phyloP scores from a whole-genome alignment of 2,888 invertebrate genomes.

The Pristionchus fissidentatus region DNA sequence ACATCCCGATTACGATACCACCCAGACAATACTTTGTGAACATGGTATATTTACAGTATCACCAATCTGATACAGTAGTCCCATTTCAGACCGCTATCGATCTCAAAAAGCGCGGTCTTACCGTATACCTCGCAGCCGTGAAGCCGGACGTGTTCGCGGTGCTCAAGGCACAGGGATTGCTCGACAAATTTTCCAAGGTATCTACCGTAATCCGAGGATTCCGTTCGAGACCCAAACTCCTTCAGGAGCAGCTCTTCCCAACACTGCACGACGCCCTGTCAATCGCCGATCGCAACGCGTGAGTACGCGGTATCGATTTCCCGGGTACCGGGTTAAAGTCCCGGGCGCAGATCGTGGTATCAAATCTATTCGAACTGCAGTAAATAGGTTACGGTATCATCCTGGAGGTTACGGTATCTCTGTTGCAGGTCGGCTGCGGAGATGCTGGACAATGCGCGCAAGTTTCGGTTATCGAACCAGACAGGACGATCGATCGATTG shows the following conservation, averaged over 20 bases:
- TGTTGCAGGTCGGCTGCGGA: slow-evolving; percentile 45
- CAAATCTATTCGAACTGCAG: too few relatives aligned
- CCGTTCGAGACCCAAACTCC: background rate
- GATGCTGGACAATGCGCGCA: slow-evolving; percentile 26
- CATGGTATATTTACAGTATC: too few relatives aligned
- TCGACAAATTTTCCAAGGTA: slow-evolving; percentile 45
- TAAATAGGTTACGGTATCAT: too few relatives aligned
- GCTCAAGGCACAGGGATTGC: slow-evolving; percentile 43
- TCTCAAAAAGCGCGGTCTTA: slow-evolving; percentile 20
- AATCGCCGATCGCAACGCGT: slow-evolving; percentile 42
- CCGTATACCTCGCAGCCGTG: slow-evolving; percentile 44
- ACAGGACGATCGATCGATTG: background rate
- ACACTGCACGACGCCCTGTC: slow-evolving; percentile 47
- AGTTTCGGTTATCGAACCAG: slow-evolving; percentile 5
- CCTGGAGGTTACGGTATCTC: background rate
- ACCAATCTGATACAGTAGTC: background rate
- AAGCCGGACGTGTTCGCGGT: slow-evolving; percentile 34
- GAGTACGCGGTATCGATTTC: background rate
- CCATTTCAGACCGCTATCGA: slow-evolving; percentile 31
- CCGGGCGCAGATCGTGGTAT: too few relatives aligned
- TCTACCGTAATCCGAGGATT: background rate
- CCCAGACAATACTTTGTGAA: too few relatives aligned
- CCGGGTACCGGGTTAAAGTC: background rate
- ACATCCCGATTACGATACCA: too few relatives aligned
- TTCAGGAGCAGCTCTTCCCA: slow-evolving; percentile 47